Evolutionary conservation across 2,113 vertebrate genomes (phyloP).

Genomic region (Guaruba guarouba): DNA sequence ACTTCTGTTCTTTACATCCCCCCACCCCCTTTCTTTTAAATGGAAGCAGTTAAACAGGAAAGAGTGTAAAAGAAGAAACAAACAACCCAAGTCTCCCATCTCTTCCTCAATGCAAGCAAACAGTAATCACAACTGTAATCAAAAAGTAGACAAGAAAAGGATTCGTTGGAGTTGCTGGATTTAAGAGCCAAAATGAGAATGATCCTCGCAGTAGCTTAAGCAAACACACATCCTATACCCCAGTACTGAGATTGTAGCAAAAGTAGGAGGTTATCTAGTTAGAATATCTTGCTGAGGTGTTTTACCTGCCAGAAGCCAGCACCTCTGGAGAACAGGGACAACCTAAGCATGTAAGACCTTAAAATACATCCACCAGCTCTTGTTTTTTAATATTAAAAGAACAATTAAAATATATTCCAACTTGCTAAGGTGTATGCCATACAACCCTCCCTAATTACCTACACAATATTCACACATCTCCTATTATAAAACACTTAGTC

Average conservation of each 20-base stretch:
- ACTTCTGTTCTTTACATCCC: neutral
- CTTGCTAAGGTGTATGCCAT: neutral
- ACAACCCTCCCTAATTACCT: neutral
- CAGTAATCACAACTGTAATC: neutral
- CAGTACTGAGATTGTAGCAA: neutral
- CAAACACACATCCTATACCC: neutral
- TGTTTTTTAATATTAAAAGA: neutral
- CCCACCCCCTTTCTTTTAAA: neutral
- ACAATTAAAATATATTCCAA: neutral
- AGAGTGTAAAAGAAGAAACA: neutral
- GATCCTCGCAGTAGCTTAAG: neutral
- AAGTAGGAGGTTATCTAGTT: neutral
- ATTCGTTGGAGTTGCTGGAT: neutral
- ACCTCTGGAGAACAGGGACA: neutral
- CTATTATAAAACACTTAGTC: neutral
- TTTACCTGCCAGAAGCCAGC: neutral
- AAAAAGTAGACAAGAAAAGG: neutral
- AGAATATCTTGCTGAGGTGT: neutral
- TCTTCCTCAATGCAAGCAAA: neutral
- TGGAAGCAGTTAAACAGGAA: neutral
- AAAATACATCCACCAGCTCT: neutral
- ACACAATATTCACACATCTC: neutral
- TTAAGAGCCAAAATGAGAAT: neutral
- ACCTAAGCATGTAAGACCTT: neutral
- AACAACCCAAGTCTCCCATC: neutral